Evolutionary conservation across 2,797 vertebrate genomes (phyloP).

Genomic region (Tarsius wallacei): DNA sequence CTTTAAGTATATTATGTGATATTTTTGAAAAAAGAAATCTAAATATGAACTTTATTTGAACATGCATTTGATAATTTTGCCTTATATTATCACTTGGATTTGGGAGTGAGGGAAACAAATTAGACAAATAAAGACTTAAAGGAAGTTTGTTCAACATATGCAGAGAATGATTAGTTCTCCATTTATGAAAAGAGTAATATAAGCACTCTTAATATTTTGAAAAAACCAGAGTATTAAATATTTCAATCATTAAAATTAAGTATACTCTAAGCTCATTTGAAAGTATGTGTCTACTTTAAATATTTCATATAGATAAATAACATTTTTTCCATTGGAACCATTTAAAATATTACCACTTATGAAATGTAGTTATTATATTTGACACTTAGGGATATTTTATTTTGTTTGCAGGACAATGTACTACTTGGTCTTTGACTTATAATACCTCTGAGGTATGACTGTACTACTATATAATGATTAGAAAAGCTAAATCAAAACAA

Average conservation of each 20-base stretch:
- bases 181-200: not conserved
- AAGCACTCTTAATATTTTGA: not conserved
- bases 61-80: not conserved
- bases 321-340: not conserved
- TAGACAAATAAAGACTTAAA: not conserved
- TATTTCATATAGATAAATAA: not conserved
- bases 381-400: not conserved
- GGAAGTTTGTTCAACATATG: not conserved
- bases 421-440: not conserved
- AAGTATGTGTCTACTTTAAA: not conserved
- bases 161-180: not conserved
- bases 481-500: not conserved
- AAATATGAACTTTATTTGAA: not conserved
- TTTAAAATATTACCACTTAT: constrained; percentile 1
- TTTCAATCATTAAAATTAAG: not conserved
- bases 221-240: not conserved
- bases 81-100: not conserved
- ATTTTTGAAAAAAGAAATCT: not conserved
- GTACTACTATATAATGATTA: no score
- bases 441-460: not conserved
- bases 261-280: not conserved
- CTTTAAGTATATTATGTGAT: not conserved
- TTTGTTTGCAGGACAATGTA: not conserved
- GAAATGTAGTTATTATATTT: not conserved
- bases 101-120: not conserved